Base-by-base conservation (phyloP, 1,140 invertebrate species). In the Eupristina koningsbergeri region DNA sequence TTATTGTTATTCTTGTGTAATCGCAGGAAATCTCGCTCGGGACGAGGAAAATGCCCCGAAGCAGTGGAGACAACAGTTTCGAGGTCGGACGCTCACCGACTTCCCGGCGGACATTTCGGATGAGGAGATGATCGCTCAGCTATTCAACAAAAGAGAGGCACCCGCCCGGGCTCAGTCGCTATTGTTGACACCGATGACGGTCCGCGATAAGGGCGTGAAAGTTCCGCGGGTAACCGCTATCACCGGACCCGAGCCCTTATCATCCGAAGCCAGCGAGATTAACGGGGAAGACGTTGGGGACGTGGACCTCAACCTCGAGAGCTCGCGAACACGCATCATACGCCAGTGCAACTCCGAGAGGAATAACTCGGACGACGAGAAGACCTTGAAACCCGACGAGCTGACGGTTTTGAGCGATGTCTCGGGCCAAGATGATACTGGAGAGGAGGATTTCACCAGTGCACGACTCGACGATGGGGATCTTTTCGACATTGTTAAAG, bases 271-370 rank as follows among this genome's bases (percentile, higher is more conserved):
- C 22, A 34, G 45, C 29, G 50, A 76, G 31, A 34, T 15, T 29
- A n/a, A 47, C 17, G 19, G 47, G 22, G 19, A 36, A 3, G 45
- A 34, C n/a, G 47, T 5, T 19, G 36, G 11, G 13, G 22, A 34
- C n/a, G 45, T 26, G 73, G 29, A 58, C 2, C 3, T 34, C 26
- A n/a, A 41, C 9, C 9, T 76, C 17, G 73, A 75, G 8, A 82
- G 17, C 41, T 75, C 80, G 29, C 74, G 73, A 41, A 82, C 73
- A 0, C 80, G 58, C 6, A 61, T 82, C 9, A 75, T 82, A 19
- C 1, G 34, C 15, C 29, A 47, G 7, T 0, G 15, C 22, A 50
- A 31, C 6, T 61, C 22, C 15, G 0, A n/a, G 1, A 13, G 15
- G 6, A 29, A 76, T n/a, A n/a, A n/a, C 8, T 36, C 39, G 11